A percentile compares a stretch with the other conserved stretches of the same genome.
These are phyloP conservation scores for Megastigmus dorsalis DNA, from an alignment of 2,888 invertebrate species.

Conservation along the genomic window DNA sequence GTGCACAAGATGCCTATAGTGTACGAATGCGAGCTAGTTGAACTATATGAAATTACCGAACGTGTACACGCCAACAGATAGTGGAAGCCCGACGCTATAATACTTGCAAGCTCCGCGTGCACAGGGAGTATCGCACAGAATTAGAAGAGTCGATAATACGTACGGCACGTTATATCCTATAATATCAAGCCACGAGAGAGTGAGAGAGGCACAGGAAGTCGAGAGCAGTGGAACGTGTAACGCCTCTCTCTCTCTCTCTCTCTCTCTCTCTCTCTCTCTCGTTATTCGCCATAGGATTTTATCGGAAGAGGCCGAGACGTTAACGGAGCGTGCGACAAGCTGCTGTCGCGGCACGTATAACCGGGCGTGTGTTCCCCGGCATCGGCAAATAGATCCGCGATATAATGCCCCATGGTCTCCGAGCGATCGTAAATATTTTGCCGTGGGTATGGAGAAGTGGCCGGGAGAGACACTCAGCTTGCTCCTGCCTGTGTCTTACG, in stretches of 20 bases:
- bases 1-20: no score
- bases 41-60: no score
- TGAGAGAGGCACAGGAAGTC: not conserved
- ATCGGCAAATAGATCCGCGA: conserved; percentile 43
- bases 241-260: no score
- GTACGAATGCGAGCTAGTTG: no score
- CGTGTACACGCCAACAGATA: no score
- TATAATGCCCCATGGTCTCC: conserved; percentile 1
- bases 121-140: no score
- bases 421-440: conserved; percentile 43
- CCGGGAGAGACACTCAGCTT: no score
- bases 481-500: no score
- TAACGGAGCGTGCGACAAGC: not conserved
- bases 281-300: conserved; percentile 8
- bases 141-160: conserved; percentile 42
- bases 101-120: no score
- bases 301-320: conserved; percentile 22
- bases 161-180: no score
- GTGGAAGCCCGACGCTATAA: no score
- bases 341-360: not conserved
- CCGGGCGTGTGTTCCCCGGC: not conserved
- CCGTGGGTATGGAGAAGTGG: not conserved
- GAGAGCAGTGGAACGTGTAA: not conserved
- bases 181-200: not conserved
- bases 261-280: no score